Conservation (phyloP, 1,140 invertebrate genomes). For the Meteorus sp. region DNA sequence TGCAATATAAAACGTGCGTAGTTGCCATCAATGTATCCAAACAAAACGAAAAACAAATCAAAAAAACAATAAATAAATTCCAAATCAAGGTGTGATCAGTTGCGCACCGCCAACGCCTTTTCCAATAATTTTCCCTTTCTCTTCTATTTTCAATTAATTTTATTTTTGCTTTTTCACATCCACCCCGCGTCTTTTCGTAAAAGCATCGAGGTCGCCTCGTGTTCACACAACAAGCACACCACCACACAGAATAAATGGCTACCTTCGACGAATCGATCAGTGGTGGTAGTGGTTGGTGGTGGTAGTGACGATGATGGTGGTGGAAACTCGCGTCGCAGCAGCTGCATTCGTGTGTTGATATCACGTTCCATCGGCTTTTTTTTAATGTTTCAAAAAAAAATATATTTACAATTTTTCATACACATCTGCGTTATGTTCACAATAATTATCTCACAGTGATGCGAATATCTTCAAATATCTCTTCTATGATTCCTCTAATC, state of each 20-base stretch:
- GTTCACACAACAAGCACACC: background rate
- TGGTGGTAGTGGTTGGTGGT: too few species aligned
- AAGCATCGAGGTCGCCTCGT: conserved; percentile 3
- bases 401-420: background rate
- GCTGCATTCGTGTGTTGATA: background rate
- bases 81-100: too few species aligned
- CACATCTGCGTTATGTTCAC: background rate
- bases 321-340: background rate
- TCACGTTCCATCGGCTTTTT: conserved; percentile 6
- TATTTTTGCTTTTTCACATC: background rate
- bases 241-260: conserved; percentile 5
- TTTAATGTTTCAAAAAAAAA: too few species aligned
- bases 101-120: background rate
- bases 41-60: too few species aligned
- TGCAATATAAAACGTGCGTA: too few species aligned
- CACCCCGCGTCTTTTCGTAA: conserved; percentile 10
- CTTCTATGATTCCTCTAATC: too few species aligned
- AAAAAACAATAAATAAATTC: too few species aligned
- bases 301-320: too few species aligned
- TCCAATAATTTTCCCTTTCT: background rate
- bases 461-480: too few species aligned
- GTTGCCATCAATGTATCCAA: too few species aligned
- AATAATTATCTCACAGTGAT: background rate
- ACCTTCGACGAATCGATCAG: conserved; percentile 11
- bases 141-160: background rate